Percentiles rank a stretch among this genome's conserved stretches.
phyloP scores from a whole-genome alignment of 2,797 vertebrate species.

The Sus cebifrons region DNA sequence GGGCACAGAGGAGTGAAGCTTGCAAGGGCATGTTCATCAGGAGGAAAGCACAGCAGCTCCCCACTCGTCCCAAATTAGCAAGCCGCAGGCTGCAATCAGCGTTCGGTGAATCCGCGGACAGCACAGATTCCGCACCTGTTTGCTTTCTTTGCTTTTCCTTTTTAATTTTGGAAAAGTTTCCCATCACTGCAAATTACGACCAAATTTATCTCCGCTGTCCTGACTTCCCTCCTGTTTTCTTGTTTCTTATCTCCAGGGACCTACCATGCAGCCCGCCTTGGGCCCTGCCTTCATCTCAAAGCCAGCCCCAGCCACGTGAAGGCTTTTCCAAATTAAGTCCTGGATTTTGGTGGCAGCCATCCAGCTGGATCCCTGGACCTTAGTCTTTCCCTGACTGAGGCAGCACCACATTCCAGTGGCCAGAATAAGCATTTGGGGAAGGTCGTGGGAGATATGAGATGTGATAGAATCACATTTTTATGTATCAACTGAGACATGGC shows the following conservation, averaged over 20 bases:
- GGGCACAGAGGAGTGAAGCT: background rate
- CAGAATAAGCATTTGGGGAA: background rate
- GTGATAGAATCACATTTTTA: background rate
- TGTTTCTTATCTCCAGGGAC: background rate
- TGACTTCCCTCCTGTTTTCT: background rate
- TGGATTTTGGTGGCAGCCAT: background rate
- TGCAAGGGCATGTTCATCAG: slow-evolving; percentile 49
- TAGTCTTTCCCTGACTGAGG: background rate
- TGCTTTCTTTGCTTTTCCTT: background rate
- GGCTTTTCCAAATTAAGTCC: background rate
- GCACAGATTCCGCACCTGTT: background rate
- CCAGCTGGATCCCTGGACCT: background rate
- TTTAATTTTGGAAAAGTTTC: slow-evolving; percentile 65
- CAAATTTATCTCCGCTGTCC: background rate
- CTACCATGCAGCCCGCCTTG: background rate
- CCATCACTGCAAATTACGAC: background rate
- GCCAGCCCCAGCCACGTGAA: background rate
- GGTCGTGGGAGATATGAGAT: background rate
- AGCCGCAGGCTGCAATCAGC: background rate
- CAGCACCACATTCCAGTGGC: fast-evolving
- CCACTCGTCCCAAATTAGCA: slow-evolving; percentile 47
- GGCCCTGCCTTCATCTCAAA: background rate
- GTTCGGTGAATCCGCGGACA: background rate
- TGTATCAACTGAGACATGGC: background rate
- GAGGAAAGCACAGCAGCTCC: background rate